A percentile compares a stretch with the other conserved stretches of the same genome.
Evolutionary conservation across 2,888 invertebrate species (phyloP).

Genomic region (Spilosoma lubricipeda): DNA sequence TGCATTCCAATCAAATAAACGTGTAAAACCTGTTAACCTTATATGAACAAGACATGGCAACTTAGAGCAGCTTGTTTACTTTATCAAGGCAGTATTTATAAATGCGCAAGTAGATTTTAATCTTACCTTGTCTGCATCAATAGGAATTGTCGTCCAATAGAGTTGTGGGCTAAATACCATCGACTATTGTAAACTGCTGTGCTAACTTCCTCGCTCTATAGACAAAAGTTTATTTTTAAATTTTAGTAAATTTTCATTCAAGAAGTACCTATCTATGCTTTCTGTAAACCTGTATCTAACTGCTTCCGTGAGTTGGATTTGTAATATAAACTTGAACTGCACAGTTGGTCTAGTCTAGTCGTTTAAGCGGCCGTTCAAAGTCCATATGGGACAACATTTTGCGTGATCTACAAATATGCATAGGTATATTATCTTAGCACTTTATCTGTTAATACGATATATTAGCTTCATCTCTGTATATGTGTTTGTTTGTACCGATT

Average conservation of each 20-base stretch:
- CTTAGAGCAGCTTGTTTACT: background rate
- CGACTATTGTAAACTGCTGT: slow-evolving; percentile 57
- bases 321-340: too few relatives aligned
- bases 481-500: too few relatives aligned
- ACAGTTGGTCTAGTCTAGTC: too few relatives aligned
- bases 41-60: background rate
- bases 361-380: too few relatives aligned
- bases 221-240: background rate
- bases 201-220: slow-evolving; percentile 59
- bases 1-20: background rate
- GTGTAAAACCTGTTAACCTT: background rate
- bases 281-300: too few relatives aligned
- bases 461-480: too few relatives aligned
- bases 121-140: slow-evolving; percentile 60
- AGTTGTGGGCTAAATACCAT: slow-evolving; percentile 56
- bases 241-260: background rate
- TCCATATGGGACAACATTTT: too few relatives aligned
- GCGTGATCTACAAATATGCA: too few relatives aligned
- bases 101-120: background rate
- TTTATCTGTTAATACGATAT: too few relatives aligned
- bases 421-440: too few relatives aligned
- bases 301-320: too few relatives aligned
- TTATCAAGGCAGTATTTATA: background rate
- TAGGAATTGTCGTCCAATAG: slow-evolving; percentile 47
- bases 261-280: too few relatives aligned